These are phyloP conservation scores for Chiloscyllium plagiosum DNA, from an alignment of 2,113 vertebrate species.

Conservation along the genomic window DNA sequence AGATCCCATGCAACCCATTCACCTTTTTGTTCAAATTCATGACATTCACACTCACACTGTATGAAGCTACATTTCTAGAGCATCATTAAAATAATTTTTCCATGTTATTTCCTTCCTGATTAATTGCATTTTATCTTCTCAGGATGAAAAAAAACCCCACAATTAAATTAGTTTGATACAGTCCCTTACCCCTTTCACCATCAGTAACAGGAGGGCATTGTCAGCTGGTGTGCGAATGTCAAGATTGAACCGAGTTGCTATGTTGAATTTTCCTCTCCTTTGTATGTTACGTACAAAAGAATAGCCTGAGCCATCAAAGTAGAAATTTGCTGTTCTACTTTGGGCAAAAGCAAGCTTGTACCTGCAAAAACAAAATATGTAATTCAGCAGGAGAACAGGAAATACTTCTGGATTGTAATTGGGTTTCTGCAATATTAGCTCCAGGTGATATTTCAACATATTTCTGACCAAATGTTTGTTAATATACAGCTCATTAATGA, in stretches of 20 bases:
- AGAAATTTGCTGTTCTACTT: slow-evolving; percentile 83
- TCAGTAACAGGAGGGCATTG: slow-evolving; percentile 75
- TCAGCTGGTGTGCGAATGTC: slow-evolving; percentile 83
- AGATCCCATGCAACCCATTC: not conserved
- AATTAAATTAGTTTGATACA: not conserved
- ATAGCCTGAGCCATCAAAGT: slow-evolving; percentile 89
- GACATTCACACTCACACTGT: not conserved
- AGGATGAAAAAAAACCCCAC: not conserved
- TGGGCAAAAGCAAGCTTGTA: slow-evolving; percentile 92
- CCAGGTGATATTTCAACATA: not conserved
- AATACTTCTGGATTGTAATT: not conserved
- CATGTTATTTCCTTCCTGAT: not conserved
- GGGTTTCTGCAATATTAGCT: not conserved
- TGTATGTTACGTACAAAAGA: slow-evolving; percentile 82
- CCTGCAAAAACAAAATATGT: slow-evolving; percentile 50
- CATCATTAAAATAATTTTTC: not conserved
- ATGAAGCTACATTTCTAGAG: not conserved
- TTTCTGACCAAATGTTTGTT: not conserved
- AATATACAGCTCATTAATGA: not conserved
- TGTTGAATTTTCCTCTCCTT: slow-evolving; percentile 64
- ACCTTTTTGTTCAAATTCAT: not conserved
- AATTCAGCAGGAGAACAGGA: not conserved
- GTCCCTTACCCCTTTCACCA: slow-evolving; percentile 80
- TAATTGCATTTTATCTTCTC: not conserved
- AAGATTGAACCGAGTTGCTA: slow-evolving; percentile 90